Base-by-base conservation (phyloP, 2,797 vertebrate genomes). In the Anabas testudineus region DNA sequence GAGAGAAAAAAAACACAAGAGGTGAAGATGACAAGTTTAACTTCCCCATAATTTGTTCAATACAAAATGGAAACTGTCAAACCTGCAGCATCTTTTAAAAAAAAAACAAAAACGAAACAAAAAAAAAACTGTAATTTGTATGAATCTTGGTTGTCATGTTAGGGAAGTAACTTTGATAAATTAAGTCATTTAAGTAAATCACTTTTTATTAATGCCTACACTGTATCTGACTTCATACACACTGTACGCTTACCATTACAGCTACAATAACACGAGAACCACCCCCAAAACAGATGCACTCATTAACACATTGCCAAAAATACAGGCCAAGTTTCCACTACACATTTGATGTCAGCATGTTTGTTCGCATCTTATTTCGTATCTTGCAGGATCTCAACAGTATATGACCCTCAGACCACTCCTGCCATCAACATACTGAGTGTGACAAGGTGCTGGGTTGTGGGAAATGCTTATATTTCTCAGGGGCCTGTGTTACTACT, bases 41-140 rank as follows among this genome's bases (percentile, higher is more conserved):
- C 78, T 84, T 87, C 77, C 70, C 68, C 64, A 64, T 74, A 16
- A 43, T 58, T 48, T 59, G 4, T 39, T 71, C 12, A 65, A 10
- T 21, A 63, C 48, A 49, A 58, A 56, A 70, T 52, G 15, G 41
- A 76, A 81, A 45, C 41, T 53, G 12, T 45, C 64, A 13, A 79
- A 72, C 28, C 39, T 21, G 3, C 54, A 64, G 53, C 4, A 1
- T 16, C 30, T 67, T 43, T n/a, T n/a, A n/a, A n/a, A 66, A 77
- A 37, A 47, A 48, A 47, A 21, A n/a, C n/a, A n/a, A n/a, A n/a
- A n/a, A n/a, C n/a, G n/a, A n/a, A n/a, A n/a, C n/a, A n/a, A n/a
- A 66, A 77, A 37, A 47, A 48, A 47, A 21, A 19, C 0, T 10
- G 7, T 37, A 2, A 52, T 46, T 34, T 51, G 16, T 47, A 30